Evolutionary conservation across 2,113 vertebrate genomes (phyloP).

Genomic region (Lampris incognitus): DNA sequence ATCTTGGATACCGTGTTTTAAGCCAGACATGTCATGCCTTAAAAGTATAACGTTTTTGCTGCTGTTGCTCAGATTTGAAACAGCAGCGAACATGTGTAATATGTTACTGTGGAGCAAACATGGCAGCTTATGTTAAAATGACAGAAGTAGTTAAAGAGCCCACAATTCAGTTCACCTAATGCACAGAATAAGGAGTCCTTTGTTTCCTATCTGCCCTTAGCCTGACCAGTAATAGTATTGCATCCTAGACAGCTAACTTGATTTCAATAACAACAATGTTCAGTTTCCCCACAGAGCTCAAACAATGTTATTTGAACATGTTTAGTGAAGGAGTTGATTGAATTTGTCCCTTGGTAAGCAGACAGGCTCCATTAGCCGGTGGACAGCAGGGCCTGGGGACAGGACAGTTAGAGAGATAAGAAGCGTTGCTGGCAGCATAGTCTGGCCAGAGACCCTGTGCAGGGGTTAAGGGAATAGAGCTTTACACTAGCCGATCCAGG

Average conservation of each 20-base stretch:
- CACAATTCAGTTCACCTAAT: background rate
- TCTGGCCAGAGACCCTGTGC: conserved; percentile 72
- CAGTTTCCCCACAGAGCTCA: conserved; percentile 33
- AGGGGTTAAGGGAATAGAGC: conserved; percentile 82
- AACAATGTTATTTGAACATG: conserved; percentile 67
- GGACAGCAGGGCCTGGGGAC: conserved; percentile 70
- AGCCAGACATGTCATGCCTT: background rate
- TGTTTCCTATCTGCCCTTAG: background rate
- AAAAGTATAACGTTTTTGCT: background rate
- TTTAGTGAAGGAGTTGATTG: conserved; percentile 65
- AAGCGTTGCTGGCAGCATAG: conserved; percentile 58
- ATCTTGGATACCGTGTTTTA: conserved; percentile 28
- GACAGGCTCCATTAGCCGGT: conserved; percentile 79
- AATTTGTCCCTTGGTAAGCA: conserved; percentile 68
- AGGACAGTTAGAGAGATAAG: conserved; percentile 74
- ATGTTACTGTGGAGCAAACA: too few species aligned
- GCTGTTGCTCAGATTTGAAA: background rate
- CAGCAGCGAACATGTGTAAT: background rate
- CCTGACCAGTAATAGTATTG: background rate
- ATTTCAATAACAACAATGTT: conserved; percentile 53
- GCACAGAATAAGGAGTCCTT: background rate
- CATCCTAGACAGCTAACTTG: conserved; percentile 32
- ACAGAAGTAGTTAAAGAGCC: background rate
- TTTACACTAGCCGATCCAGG: conserved; percentile 79
- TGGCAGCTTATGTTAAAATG: too few species aligned